A percentile compares a stretch with the other conserved stretches of the same genome.
Evolutionary conservation across 2,113 vertebrate species (phyloP).

Genomic region (Polypterus bichir): DNA sequence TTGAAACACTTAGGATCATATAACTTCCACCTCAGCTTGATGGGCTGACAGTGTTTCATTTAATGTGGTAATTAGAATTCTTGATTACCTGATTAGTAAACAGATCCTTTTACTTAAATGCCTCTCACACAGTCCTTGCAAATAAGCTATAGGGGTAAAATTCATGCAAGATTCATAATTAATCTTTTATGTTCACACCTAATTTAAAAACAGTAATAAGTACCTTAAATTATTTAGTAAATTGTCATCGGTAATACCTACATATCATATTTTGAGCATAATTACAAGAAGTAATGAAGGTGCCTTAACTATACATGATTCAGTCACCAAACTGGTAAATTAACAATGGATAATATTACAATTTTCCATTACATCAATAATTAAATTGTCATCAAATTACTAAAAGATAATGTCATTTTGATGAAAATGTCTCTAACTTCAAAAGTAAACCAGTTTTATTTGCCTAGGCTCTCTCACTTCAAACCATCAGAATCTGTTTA

Average conservation of each 20-base stretch:
- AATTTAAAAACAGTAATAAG: constrained; percentile 17
- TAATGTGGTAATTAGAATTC: no score
- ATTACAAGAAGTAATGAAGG: not conserved
- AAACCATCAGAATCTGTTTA: no score
- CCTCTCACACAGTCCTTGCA: not conserved
- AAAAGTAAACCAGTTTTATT: no score
- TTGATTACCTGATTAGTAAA: no score
- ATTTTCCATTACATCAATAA: not conserved
- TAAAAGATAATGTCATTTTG: not conserved
- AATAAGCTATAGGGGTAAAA: not conserved
- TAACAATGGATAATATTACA: not conserved
- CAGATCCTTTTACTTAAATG: not conserved
- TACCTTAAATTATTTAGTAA: constrained; percentile 18
- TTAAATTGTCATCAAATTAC: not conserved
- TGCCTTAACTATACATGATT: not conserved
- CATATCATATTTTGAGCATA: not conserved
- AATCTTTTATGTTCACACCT: constrained; percentile 1
- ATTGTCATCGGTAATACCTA: not conserved
- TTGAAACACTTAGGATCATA: no score
- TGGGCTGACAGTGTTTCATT: no score
- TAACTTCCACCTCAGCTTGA: no score
- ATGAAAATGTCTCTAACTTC: no score
- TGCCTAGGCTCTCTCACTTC: no score
- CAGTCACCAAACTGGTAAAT: constrained; percentile 3
- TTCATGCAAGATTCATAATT: constrained; percentile 1